Base-by-base conservation (phyloP, 2,888 invertebrate genomes). In the Sphaerophoria rueppellii region DNA sequence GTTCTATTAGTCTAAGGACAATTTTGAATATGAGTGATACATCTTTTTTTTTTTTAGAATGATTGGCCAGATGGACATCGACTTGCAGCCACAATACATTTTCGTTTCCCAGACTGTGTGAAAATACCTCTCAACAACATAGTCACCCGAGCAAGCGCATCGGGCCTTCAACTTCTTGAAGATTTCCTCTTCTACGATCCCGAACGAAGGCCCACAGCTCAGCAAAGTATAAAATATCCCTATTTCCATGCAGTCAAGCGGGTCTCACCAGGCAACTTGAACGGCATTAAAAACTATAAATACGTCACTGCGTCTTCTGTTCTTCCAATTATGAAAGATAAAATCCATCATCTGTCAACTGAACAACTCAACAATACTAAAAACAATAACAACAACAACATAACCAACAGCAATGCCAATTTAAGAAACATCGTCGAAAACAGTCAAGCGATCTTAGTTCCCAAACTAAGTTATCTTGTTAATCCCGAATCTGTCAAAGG, bases 41-140 rank as follows among this genome's bases (percentile, higher is more conserved):
- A 32, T 5, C 9, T 14, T 48, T 14, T 34, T 14, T 46, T 61
- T 9, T 6, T 77, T 77, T 87, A 96, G 95, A 95, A 94, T 88
- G 96, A 96, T 87, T 99, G 99, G 99, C 95, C 97, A 0, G 99
- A 99, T 90, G 99, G 99, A 4, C 97, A 96, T 92, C 95, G 96
- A 87, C 93, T 99, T 86, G 98, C 99, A 0, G 95, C 96, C 4
- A 95, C 96, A 70, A 97, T 99, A 94, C 98, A 99, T 89, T 99
- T 99, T 91, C 96, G 97, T 82, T 99, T 99, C 93, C 99, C 99
- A 4, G 95, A 96, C 89, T 96, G 97, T 90, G 94, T 95, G 0
- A 95, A 96, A 88, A 96, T 97, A 58, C 95, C 97, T 35, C 93
- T 99, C 75, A 94, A 94, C 87, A 94, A 96, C 79, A 93, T 97